Percentiles rank a stretch among this genome's conserved stretches.
Evolutionary conservation across 2,113 vertebrate species (phyloP).

Genomic region (Microcebus jonahi): DNA sequence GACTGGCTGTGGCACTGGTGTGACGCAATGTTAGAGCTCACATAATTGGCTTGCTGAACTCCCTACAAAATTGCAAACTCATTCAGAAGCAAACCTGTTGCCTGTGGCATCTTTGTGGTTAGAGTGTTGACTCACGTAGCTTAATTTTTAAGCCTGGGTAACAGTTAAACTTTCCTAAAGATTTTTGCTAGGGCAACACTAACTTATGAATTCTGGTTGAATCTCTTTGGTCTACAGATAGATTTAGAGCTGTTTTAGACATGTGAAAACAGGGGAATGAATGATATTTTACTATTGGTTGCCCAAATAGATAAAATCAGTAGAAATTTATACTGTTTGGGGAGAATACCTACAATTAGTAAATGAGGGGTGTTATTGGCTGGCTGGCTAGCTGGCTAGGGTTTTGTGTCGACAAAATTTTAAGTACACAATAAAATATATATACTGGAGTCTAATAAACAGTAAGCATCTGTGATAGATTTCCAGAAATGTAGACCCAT

Average conservation of each 20-base stretch:
- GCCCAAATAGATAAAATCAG: neutral
- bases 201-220: neutral
- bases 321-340: constrained; percentile 17
- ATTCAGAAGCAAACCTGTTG: constrained; percentile 22
- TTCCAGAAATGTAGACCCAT: neutral
- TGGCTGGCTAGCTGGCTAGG: neutral
- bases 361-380: neutral
- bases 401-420: neutral
- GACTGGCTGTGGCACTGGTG: neutral
- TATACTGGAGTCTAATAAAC: constrained; percentile 10
- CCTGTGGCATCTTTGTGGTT: constrained; percentile 28
- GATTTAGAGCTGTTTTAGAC: neutral
- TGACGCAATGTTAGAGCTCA: neutral
- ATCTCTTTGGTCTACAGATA: neutral
- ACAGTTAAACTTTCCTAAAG: constrained; percentile 28
- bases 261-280: neutral
- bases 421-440: neutral
- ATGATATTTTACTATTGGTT: neutral
- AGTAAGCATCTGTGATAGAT: neutral
- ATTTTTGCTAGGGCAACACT: neutral
- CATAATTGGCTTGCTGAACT: neutral
- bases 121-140: neutral
- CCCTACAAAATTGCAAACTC: neutral
- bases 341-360: neutral
- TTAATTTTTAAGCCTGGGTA: constrained; percentile 65